Conservation (phyloP, 2,113 vertebrate genomes). For the Garra rufa region DNA sequence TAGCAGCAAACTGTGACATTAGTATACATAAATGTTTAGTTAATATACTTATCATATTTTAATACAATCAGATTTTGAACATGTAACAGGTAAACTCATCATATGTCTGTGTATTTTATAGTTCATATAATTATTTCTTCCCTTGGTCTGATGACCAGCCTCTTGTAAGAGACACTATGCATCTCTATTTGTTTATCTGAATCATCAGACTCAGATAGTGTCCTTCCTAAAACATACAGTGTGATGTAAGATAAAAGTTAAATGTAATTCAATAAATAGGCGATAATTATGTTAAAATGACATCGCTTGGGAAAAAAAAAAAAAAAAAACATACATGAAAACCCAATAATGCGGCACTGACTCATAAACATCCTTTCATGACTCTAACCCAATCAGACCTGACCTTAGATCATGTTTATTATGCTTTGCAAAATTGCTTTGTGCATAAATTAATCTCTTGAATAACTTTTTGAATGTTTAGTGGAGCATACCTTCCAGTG, state of each 20-base stretch:
- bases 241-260: neutral
- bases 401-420: slow-evolving; percentile 37
- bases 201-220: neutral
- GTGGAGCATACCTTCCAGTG: slow-evolving; percentile 15
- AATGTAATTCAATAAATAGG: neutral
- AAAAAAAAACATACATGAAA: neutral
- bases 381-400: neutral
- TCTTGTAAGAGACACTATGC: neutral
- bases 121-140: neutral
- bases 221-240: slow-evolving; percentile 1
- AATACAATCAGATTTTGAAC: neutral
- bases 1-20: too few species aligned
- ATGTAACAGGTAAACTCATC: neutral
- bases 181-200: neutral
- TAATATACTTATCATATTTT: neutral
- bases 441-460: slow-evolving; percentile 23
- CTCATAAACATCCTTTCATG: neutral
- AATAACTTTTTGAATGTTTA: slow-evolving; percentile 23
- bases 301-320: neutral
- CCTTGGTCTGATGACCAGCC: neutral
- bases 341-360: neutral
- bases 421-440: slow-evolving; percentile 11
- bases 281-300: neutral
- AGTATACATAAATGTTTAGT: neutral
- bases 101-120: neutral